Evolutionary conservation across 2,797 vertebrate species (phyloP), one percentile per base, ranked within the genome.

Genomic region (Rhinogobio ventralis): DNA sequence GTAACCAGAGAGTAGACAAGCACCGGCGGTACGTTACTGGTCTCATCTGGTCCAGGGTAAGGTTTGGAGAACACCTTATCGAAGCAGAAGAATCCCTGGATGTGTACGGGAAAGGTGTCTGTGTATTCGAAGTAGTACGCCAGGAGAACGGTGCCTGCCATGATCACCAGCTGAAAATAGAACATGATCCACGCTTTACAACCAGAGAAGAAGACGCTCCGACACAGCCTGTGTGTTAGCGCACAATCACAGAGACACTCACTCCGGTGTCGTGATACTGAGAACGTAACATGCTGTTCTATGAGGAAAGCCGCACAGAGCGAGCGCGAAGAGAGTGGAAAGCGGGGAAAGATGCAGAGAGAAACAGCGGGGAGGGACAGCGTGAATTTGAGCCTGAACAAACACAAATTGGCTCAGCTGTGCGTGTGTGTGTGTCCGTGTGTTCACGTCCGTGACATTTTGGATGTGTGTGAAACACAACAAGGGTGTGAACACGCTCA

Each of bases 81-180:
- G 36, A 93, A 95, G 92, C 96, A 96, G 93, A 96, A 96, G 92
- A 96, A 96, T 25, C 95, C 96, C 87, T 96, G 95, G 74, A 93
- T 75, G 88, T 96, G 95, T 25, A 96, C 95, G 0, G 95, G 94
- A 90, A 96, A 96, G 36, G 95, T 95, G 91, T 96, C 95, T 0
- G 95, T 96, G 93, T 95, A 96, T 87, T 96, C 96, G 81, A 96
- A 94, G 91, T 96, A 95, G 90, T 96, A 96, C 0, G 96, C 95
- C 13, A 96, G 92, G 86, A 96, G 92, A 69, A 96, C 92, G 4
- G 95, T 95, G 42, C 95, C 93, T 1, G 95, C 95, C 93, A 96
- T 94, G 85, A 96, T 94, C 87, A 95, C 94, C 72, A 95, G 93
- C 95, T 96, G 93, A 88, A 91, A 90, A 88, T 89, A 92, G 75